Evolutionary conservation across 2,888 invertebrate species (phyloP), one percentile per base, ranked within the genome.

Genomic region (Pollenia labialis): DNA sequence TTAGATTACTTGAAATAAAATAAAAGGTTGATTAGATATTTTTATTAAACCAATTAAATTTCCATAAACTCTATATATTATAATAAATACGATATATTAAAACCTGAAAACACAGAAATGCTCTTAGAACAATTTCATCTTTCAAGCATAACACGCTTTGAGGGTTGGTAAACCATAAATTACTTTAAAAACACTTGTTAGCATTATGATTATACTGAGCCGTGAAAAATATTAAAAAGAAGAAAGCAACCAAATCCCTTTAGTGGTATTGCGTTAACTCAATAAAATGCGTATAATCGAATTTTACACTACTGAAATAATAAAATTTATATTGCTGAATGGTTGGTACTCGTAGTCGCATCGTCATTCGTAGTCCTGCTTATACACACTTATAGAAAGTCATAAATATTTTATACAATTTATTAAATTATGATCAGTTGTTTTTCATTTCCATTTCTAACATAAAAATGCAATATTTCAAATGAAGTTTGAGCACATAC

Each of bases 351-450:
- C 6, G 16, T 11, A 62, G n/a, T 66, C 74, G 66, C 54, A 54
- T 18, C 58, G 62, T 23, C n/a, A 66, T 48, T 56, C 7, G 40
- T 42, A 66, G 58, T 50, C 16, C 14, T 18, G 50, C 56, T 56
- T 46, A 11, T 2, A 32, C 46, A 56, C 69, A 71, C 52, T 81
- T 60, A 50, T 58, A 32, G 18, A 85, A 86, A 85, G 83, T 77
- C 88, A 89, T 89, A 89, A 89, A 89, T 89, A 89, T 89, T 88
- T 89, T 85, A 87, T 85, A 88, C 83, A 88, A 88, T 89, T 88
- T 88, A 85, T 89, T 89, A 87, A 89, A 89, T 89, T 89, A 89
- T 89, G 88, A 88, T 82, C 68, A 82, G 16, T 60, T 60, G 71
- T 79, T 66, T 42, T 64, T 48, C 3, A 7, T 16, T 66, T 6